Evolutionary conservation across 2,113 vertebrate genomes (phyloP).

Genomic region (Oreamnos americanus): DNA sequence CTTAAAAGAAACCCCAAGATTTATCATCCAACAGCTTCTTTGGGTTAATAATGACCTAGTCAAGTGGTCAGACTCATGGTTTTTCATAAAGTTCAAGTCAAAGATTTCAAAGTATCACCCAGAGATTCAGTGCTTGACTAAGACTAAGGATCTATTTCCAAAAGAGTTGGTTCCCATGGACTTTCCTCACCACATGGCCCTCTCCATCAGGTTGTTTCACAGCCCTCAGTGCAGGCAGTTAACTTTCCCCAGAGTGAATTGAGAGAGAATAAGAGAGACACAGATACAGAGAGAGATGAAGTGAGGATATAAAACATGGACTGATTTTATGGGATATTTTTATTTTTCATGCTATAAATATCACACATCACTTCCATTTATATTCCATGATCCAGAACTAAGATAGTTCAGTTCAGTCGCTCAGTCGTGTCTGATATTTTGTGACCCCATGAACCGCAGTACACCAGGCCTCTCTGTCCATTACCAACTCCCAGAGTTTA

Average conservation of each 20-base stretch:
- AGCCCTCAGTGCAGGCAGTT: neutral
- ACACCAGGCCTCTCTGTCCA: too few relatives aligned
- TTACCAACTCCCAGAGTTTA: too few relatives aligned
- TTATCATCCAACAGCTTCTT: neutral
- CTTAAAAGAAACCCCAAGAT: neutral
- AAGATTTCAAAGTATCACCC: neutral
- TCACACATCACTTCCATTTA: neutral
- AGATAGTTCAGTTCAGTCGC: neutral
- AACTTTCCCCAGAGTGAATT: neutral
- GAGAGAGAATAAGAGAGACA: neutral
- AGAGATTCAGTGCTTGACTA: neutral
- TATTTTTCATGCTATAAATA: neutral
- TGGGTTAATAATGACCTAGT: neutral
- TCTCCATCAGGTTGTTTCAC: neutral
- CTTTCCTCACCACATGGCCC: neutral
- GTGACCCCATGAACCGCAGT: accelerated
- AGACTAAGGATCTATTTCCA: neutral
- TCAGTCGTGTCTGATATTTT: too few relatives aligned
- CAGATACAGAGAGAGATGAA: neutral
- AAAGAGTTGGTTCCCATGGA: neutral
- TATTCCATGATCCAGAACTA: neutral
- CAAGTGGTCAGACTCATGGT: neutral
- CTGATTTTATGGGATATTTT: neutral
- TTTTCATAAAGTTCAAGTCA: neutral
- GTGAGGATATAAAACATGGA: neutral